Base-by-base conservation (phyloP, 2,113 vertebrate genomes). In the Melanerpes aurifrons region DNA sequence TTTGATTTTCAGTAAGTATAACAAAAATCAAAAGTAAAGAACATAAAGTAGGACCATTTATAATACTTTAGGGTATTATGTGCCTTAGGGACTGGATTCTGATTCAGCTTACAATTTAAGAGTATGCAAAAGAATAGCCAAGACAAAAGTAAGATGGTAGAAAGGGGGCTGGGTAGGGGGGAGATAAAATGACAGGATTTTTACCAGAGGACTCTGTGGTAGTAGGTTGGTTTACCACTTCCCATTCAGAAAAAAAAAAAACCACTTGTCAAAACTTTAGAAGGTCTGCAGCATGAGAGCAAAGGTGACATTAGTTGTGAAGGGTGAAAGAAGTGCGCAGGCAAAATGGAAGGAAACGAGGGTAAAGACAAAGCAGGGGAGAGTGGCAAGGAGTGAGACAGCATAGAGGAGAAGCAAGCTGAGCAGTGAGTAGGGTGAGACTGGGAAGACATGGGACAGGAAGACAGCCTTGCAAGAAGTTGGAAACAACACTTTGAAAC, bases 291-390 rank as follows among this genome's bases (percentile, higher is more conserved):
- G 20, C 22, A 35, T 80, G 85, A 72, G 63, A 75, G 58, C 66
- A 93, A 95, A 88, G 87, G 89, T 25, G 22, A 53, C 50, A 83
- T 96, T 92, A 94, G 69, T 45, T 86, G 76, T 43, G 73, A 86
- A 89, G 73, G 69, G 32, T 5, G 3, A 95, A 84, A 73, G 70
- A 62, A 67, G 45, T 26, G 43, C 64, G 75, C 59, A 71, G 50
- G 70, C 70, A 79, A 90, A 94, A 91, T 92, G 82, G 87, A 94
- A 91, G 95, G 91, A 96, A 96, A 80, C 75, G 91, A 94, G 85
- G 82, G 85, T 88, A 71, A 82, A 92, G 92, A 95, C 94, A 94
- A 95, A 96, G 73, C 1, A 82, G 91, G 94, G 87, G 92, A 94
- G 85, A 90, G 62, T 78, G 69, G 54, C 32, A 32, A 86, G 82